Conservation (phyloP, 1,140 invertebrate species). For the Drosophila pachea region DNA sequence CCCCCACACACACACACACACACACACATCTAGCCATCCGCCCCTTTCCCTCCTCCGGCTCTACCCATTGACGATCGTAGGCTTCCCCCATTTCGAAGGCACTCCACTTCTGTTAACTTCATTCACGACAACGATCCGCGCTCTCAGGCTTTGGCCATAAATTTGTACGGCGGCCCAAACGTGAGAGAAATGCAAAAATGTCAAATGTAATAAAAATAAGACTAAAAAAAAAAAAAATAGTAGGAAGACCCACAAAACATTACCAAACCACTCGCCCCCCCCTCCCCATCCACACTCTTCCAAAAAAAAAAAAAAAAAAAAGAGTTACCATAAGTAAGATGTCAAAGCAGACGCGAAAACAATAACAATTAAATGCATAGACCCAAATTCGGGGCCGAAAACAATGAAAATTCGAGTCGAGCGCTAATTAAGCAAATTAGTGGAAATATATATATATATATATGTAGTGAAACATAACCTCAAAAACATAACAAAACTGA, state of each 20-base stretch:
- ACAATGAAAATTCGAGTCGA: constrained; percentile 50
- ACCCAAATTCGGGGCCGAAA: constrained; percentile 49
- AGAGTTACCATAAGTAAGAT: too few relatives aligned
- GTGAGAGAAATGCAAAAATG: constrained; percentile 71
- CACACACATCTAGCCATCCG: constrained; percentile 41
- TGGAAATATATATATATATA: constrained; percentile 34
- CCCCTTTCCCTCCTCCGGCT: background rate
- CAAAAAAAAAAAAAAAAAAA: constrained; percentile 44
- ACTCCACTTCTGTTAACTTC: constrained; percentile 18
- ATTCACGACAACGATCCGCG: constrained; percentile 48
- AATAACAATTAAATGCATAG: constrained; percentile 49
- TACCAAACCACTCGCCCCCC: constrained; percentile 29
- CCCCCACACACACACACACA: constrained; percentile 60
- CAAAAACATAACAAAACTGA: constrained; percentile 33
- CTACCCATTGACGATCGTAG: constrained; percentile 3
- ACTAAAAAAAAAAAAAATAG: constrained; percentile 34
- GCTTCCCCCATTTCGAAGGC: background rate
- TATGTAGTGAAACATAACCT: constrained; percentile 13
- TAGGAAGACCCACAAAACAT: constrained; percentile 40
- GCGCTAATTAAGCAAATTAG: constrained; percentile 74
- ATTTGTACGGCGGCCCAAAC: constrained; percentile 59
- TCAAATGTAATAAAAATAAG: constrained; percentile 51
- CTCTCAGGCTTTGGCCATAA: constrained; percentile 61
- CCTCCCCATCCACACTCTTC: too few relatives aligned
- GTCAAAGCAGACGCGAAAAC: background rate